These are phyloP conservation scores for Trachelus stipa DNA, from an alignment of 2,888 invertebrate species.

Conservation along the genomic window DNA sequence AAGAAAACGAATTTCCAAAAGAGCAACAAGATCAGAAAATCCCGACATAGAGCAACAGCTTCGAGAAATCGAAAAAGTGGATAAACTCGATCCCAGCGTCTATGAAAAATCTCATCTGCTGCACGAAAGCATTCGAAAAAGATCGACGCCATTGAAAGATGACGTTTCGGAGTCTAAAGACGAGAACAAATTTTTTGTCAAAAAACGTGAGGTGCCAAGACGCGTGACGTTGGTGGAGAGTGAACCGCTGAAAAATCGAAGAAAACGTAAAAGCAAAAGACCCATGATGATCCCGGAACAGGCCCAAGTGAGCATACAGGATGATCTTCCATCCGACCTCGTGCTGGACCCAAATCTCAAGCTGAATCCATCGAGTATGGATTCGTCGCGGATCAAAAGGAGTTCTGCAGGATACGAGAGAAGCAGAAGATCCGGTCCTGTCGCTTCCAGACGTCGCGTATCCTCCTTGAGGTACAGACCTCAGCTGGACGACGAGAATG, in stretches of 20 bases:
- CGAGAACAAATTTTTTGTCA: constrained; percentile 20
- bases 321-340: constrained; percentile 26
- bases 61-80: constrained; percentile 16
- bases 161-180: constrained; percentile 8
- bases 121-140: constrained; percentile 21
- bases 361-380: constrained; percentile 17
- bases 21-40: not conserved
- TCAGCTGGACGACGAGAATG: constrained; percentile 25
- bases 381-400: not conserved
- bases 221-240: constrained; percentile 31
- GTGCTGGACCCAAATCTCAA: constrained; percentile 29
- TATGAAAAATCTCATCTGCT: constrained; percentile 4
- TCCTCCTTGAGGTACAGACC: constrained; percentile 18
- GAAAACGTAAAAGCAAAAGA: constrained; percentile 14
- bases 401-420: not conserved
- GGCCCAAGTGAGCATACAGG: constrained; percentile 28
- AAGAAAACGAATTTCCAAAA: not conserved
- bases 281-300: constrained; percentile 30
- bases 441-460: constrained; percentile 11
- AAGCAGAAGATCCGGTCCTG: constrained; percentile 8
- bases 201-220: constrained; percentile 30
- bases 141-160: constrained; percentile 18
- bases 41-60: not conserved
- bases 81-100: constrained; percentile 11
- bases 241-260: not conserved